Base-by-base conservation (phyloP, 2,113 vertebrate genomes). In the Podilymbus podiceps region DNA sequence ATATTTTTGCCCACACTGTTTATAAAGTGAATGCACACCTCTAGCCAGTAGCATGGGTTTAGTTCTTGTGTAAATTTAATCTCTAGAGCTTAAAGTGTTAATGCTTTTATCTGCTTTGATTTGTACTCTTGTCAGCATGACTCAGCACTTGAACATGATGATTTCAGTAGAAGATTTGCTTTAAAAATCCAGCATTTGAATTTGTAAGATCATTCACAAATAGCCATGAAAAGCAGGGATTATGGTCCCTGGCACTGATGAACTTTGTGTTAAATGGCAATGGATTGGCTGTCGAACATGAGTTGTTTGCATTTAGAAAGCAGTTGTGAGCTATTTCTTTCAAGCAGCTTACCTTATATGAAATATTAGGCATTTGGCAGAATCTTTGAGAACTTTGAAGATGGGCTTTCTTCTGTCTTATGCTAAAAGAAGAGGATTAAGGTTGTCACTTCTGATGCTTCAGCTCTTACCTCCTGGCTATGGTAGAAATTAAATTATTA, bases 101-200 rank as follows among this genome's bases (percentile, higher is more conserved):
- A 24, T 76, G 47, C 7, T 47, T 82, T 62, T 62, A 62, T 62
- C 82, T 74, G 74, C 58, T 91, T 60, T 83, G 74, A 46, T 85
- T 90, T 71, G 33, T 58, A 42, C 58, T 81, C 59, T 24, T 56
- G 83, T 95, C 83, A 91, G 58, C 28, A 55, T 97, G 95, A 95
- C 80, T 96, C 89, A 82, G 92, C 83, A 69, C 53, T 81, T 64
- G 20, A 68, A 60, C 63, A 38, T 53, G 69, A 44, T 60, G 8
- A 18, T n/a, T 95, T 90, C 25, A 31, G 7, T 38, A 0, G 49
- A 56, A 76, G 66, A 46, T 53, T 33, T 76, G 27, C 52, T 90
- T 82, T 84, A 69, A 40, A 94, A 84, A 69, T 78, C 35, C 31
- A 44, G 17, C 35, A 5, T 85, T 22, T 44, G 58, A n/a, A 21